Percentiles rank a stretch among this genome's conserved stretches.
Evolutionary conservation across 2,888 invertebrate genomes (phyloP).

Genomic region (Drepana falcataria): DNA sequence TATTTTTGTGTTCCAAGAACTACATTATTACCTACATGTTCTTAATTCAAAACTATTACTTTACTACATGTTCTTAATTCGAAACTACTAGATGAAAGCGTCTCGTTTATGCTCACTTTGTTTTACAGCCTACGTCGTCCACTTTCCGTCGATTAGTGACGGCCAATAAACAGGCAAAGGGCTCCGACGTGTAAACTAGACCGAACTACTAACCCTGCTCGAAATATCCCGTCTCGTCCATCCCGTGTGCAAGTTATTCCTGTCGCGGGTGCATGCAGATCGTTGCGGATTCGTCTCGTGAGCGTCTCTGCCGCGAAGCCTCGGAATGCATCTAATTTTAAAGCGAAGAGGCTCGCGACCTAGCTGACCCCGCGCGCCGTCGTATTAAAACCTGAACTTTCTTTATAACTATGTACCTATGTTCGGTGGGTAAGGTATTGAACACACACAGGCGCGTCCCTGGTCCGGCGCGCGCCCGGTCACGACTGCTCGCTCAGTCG

Average conservation of each 20-base stretch:
- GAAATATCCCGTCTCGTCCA: slow-evolving; percentile 62
- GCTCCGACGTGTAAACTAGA: slow-evolving; percentile 45
- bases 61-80: slow-evolving; percentile 11
- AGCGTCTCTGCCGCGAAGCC: slow-evolving; percentile 56
- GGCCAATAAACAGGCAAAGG: slow-evolving; percentile 39
- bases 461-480: slow-evolving; percentile 56
- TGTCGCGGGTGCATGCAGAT: slow-evolving; percentile 47
- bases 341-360: slow-evolving; percentile 76
- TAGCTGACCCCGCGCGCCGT: slow-evolving; percentile 71
- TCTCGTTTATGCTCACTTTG: slow-evolving; percentile 33
- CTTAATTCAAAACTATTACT: slow-evolving; percentile 8
- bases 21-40: slow-evolving; percentile 5
- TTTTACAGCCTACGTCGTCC: slow-evolving; percentile 32
- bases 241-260: slow-evolving; percentile 62
- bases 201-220: slow-evolving; percentile 70
- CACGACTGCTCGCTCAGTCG: slow-evolving; percentile 47
- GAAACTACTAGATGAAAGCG: neutral
- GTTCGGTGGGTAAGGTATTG: slow-evolving; percentile 71
- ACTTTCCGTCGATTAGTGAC: slow-evolving; percentile 36
- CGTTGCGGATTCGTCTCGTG: slow-evolving; percentile 57
- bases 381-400: slow-evolving; percentile 77
- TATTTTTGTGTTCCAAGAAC: slow-evolving; percentile 18
- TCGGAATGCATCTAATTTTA: slow-evolving; percentile 78
- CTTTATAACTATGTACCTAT: slow-evolving; percentile 75
- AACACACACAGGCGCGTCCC: slow-evolving; percentile 63